phyloP scores from a whole-genome alignment of 2,113 vertebrate species.

The Oostethus manadensis region DNA sequence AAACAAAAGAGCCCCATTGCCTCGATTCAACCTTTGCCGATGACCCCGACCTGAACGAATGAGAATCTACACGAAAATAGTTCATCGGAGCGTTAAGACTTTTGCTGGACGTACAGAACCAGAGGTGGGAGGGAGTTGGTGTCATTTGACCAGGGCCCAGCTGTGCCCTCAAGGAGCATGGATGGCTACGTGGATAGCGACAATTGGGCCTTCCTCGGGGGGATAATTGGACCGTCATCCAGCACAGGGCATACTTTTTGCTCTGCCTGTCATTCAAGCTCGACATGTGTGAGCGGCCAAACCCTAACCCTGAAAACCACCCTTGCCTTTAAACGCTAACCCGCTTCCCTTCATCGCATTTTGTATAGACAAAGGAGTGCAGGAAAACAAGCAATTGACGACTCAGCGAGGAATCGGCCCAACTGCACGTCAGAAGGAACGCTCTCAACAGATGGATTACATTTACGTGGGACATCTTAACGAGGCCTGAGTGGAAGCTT shows the following conservation, averaged over 20 bases:
- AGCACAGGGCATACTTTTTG: conserved; percentile 5
- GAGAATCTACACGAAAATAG: no score
- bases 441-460: conserved; percentile 32
- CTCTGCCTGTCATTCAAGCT: conserved; percentile 18
- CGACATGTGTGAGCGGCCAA: no score
- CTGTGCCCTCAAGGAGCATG: conserved; percentile 14
- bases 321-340: no score
- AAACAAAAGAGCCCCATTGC: no score
- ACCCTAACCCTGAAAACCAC: no score
- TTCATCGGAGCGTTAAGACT: not conserved
- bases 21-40: no score
- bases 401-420: conserved; percentile 8
- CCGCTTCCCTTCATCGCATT: no score
- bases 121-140: conserved; percentile 11
- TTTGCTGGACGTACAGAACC: conserved; percentile 20
- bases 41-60: no score
- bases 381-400: conserved; percentile 10
- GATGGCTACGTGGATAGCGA: not conserved
- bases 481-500: conserved; percentile 21
- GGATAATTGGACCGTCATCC: conserved; percentile 46
- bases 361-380: not conserved
- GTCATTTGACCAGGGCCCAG: conserved; percentile 45
- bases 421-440: conserved; percentile 5
- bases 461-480: conserved; percentile 39
- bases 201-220: conserved; percentile 41